Base-by-base conservation (phyloP, 2,888 invertebrate genomes). In the Cheilosia impressa region DNA sequence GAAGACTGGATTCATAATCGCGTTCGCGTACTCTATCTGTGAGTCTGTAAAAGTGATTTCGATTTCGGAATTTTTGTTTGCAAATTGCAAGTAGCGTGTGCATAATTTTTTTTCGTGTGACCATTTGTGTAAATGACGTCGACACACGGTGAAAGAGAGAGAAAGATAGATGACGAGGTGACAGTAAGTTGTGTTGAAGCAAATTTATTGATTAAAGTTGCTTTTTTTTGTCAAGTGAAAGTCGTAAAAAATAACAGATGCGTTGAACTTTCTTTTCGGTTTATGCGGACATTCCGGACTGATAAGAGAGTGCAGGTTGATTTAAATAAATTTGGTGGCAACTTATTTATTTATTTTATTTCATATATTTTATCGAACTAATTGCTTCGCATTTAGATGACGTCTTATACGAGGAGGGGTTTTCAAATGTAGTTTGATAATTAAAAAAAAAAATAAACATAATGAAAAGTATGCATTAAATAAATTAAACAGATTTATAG, bases 41-140 rank as follows among this genome's bases (percentile, higher is more conserved):
- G 45, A 55, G 53, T 19, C 6, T 52, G 53, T 22, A 31, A 22
- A 47, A 31, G 43, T 45, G 73, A 63, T 45, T 73, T 73, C 24
- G 55, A 73, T 73, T 73, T 65, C 55, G 55, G 65, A 57, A 73
- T 73, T n/a, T 47, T 55, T 45, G 45, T 4, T 63, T 73, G 52
- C 65, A 52, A 53, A 55, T 55, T 38, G 38, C 38, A 38, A 38
- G 13, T 4, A 55, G 15, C 19, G 13, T 34, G 38, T 57, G 45
- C 13, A 57, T 31, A 31, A 9, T 19, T 57, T 17, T n/a, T 69
- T 9, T 24, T 27, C 27, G 13, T 55, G 57, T 34, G 57, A 55
- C 27, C 15, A 68, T 55, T 55, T 19, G 47, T 47, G 43, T 31
- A 22, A 55, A 34, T 69, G 27, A 69, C 34, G 19, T 57, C 45